Evolutionary conservation across 2,888 invertebrate genomes (phyloP).

Genomic region (Lochmaea capreae): DNA sequence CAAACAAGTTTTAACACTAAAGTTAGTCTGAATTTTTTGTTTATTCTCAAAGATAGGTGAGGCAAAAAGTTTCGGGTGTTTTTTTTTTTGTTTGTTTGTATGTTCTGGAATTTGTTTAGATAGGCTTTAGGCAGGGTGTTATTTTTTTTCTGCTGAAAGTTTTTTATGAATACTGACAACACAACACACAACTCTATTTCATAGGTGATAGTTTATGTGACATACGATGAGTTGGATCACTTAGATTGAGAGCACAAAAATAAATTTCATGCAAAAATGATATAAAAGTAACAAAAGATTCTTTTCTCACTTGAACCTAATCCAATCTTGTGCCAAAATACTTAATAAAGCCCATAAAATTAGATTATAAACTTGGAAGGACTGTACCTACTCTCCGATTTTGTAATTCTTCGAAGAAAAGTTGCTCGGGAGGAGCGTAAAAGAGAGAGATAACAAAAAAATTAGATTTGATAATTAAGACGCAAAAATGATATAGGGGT

Average conservation of each 20-base stretch:
- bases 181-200: no score
- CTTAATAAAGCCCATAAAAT: conserved; percentile 36
- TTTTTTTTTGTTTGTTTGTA: neutral
- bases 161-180: neutral
- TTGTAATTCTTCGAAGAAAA: conserved; percentile 22
- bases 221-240: no score
- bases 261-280: no score
- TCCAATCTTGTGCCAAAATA: conserved; percentile 31
- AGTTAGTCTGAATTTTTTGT: conserved; percentile 4
- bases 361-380: conserved; percentile 34
- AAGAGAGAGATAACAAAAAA: conserved; percentile 19
- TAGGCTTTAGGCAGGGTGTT: neutral
- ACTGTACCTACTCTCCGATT: conserved; percentile 22
- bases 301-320: conserved; percentile 21
- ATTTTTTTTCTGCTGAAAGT: neutral
- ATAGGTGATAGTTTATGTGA: no score
- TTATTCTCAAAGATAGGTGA: neutral
- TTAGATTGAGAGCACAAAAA: no score
- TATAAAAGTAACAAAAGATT: neutral
- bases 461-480: conserved; percentile 34
- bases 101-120: neutral
- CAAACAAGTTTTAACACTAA: conserved; percentile 29
- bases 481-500: conserved; percentile 27
- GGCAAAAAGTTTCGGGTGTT: neutral
- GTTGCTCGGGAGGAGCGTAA: conserved; percentile 22